A percentile compares a stretch with the other conserved stretches of the same genome.
phyloP scores from a whole-genome alignment of 2,888 invertebrate genomes.

The Trissolcus japonicus region DNA sequence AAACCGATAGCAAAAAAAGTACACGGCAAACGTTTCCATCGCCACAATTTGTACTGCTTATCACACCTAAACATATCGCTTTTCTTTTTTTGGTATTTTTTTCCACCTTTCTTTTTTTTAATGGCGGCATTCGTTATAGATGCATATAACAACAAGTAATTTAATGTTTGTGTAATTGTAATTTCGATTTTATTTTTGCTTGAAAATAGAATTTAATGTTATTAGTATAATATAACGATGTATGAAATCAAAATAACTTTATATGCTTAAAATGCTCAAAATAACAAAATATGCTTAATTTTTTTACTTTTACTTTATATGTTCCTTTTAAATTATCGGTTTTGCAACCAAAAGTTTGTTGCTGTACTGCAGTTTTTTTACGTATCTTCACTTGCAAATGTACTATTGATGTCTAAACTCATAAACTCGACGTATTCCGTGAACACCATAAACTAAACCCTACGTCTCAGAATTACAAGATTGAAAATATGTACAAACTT shows the following conservation, averaged over 20 bases:
- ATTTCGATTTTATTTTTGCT: too few relatives aligned
- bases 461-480: slow-evolving; percentile 20
- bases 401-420: neutral
- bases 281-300: too few relatives aligned
- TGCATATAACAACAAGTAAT: neutral
- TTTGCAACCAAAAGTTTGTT: too few relatives aligned
- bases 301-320: too few relatives aligned
- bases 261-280: too few relatives aligned
- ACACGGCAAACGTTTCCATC: slow-evolving; percentile 42
- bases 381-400: slow-evolving; percentile 2
- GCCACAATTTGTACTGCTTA: slow-evolving; percentile 46
- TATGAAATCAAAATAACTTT: too few relatives aligned
- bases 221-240: too few relatives aligned
- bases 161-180: too few relatives aligned
- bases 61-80: slow-evolving; percentile 35
- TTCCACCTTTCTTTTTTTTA: too few relatives aligned
- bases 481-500: slow-evolving; percentile 41
- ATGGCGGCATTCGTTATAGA: slow-evolving; percentile 27
- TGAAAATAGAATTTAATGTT: too few relatives aligned
- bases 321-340: neutral
- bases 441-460: slow-evolving; percentile 23
- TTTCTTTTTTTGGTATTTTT: slow-evolving; percentile 25
- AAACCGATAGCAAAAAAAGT: slow-evolving; percentile 32
- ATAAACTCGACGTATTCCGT: slow-evolving; percentile 1
- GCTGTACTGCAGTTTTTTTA: too few relatives aligned